These are phyloP conservation scores for Enteromius viviparus DNA, from an alignment of 2,797 vertebrate species.

Conservation along the genomic window DNA sequence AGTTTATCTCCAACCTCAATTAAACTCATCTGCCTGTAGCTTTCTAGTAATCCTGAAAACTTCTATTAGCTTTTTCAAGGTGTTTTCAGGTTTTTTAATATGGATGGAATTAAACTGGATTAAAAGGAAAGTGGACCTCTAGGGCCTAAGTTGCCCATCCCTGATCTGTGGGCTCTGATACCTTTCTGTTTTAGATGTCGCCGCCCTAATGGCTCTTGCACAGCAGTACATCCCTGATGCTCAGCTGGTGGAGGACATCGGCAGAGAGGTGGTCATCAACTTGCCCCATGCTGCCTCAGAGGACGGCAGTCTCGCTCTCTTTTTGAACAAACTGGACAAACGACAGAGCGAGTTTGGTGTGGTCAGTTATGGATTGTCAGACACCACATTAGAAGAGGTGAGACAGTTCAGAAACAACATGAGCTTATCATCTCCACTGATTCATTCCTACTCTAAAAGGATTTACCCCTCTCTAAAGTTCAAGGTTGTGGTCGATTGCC, in stretches of 20 bases:
- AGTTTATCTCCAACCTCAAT: not conserved
- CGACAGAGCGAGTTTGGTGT: slow-evolving; percentile 80
- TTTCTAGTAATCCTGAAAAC: not conserved
- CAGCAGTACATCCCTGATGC: slow-evolving; percentile 77
- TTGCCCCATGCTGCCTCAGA: slow-evolving; percentile 81
- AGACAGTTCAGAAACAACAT: not conserved
- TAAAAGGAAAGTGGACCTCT: not conserved
- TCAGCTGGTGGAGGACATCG: slow-evolving; percentile 80
- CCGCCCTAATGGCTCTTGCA: slow-evolving; percentile 75
- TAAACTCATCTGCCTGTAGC: not conserved
- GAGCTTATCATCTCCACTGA: not conserved
- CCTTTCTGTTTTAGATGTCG: slow-evolving; percentile 68
- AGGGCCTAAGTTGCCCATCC: not conserved
- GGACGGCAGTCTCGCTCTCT: slow-evolving; percentile 78
- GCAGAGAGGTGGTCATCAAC: slow-evolving; percentile 80
- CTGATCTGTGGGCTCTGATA: not conserved
- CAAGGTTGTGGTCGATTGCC: not conserved
- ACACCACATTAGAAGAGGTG: slow-evolving; percentile 91
- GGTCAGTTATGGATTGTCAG: slow-evolving; percentile 85
- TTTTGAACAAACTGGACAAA: slow-evolving; percentile 82
- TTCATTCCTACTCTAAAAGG: slow-evolving; percentile 1
- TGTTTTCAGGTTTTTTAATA: not conserved
- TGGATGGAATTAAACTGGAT: not conserved
- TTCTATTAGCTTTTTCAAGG: not conserved
- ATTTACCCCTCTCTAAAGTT: slow-evolving; percentile 15